Percentiles rank a stretch among this genome's conserved stretches.
Evolutionary conservation across 64 coral and sea anemone species (phyloP).

Genomic region (Stichodactyla helianthus): DNA sequence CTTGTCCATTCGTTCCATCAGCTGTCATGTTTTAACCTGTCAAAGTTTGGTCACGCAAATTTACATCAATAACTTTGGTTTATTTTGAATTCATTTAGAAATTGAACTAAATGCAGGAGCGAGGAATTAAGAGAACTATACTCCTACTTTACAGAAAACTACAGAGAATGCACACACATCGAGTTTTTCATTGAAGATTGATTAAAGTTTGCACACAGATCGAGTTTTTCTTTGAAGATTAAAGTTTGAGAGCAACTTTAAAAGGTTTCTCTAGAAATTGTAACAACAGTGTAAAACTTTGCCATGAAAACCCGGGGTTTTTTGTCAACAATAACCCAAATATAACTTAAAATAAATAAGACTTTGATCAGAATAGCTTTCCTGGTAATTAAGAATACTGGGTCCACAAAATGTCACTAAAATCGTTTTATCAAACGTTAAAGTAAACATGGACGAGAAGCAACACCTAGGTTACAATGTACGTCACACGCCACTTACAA

Average conservation of each 20-base stretch:
- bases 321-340: background rate
- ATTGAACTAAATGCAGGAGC: background rate
- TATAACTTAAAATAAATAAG: background rate
- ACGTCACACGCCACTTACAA: background rate
- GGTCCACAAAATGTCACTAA: background rate
- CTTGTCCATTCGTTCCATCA: background rate
- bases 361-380: background rate
- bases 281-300: too few species aligned
- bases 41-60: background rate
- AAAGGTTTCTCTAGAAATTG: too few species aligned
- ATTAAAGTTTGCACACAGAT: background rate
- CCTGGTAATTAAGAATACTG: constrained; percentile 1
- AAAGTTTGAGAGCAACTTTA: background rate
- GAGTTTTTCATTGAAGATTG: background rate
- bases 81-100: background rate
- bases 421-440: background rate
- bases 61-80: background rate
- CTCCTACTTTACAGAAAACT: background rate
- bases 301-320: background rate
- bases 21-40: background rate
- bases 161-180: background rate
- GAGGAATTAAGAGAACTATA: background rate
- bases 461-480: background rate
- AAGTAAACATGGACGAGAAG: background rate
- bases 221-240: background rate